Conservation (phyloP, 2,888 invertebrate genomes). For the Drosophila koepferae region DNA sequence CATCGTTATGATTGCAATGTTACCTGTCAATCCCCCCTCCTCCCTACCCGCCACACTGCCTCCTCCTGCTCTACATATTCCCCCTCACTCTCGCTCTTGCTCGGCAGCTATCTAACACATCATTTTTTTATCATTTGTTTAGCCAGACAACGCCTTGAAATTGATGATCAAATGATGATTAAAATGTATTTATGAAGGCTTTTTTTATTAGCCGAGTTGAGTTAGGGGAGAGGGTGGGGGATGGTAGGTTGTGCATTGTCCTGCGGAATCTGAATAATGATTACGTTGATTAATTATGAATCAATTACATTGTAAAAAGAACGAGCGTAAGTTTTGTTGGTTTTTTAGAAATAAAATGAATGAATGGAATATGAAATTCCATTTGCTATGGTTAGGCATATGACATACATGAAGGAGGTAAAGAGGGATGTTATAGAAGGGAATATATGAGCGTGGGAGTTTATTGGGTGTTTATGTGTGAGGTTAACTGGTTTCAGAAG, state of each 20-base stretch:
- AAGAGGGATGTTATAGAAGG: no score
- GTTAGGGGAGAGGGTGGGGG: neutral
- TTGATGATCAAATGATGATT: constrained; percentile 82
- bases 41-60: neutral
- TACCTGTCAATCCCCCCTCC: constrained; percentile 25
- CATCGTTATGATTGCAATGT: constrained; percentile 78
- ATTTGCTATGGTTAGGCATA: constrained; percentile 32
- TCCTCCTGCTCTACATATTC: neutral
- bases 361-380: constrained; percentile 20
- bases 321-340: neutral
- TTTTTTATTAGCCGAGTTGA: neutral
- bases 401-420: neutral
- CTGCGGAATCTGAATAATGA: constrained; percentile 61
- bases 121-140: constrained; percentile 51
- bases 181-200: constrained; percentile 65
- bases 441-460: no score
- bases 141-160: constrained; percentile 56
- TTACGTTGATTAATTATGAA: constrained; percentile 76
- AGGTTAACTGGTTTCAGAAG: neutral
- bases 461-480: neutral
- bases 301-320: constrained; percentile 72
- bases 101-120: neutral
- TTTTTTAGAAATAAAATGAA: constrained; percentile 4
- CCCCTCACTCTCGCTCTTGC: neutral
- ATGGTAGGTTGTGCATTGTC: neutral